Evolutionary conservation across 2,888 invertebrate genomes (phyloP), one percentile per base, ranked within the genome.

Genomic region (Pinctada fucata): DNA sequence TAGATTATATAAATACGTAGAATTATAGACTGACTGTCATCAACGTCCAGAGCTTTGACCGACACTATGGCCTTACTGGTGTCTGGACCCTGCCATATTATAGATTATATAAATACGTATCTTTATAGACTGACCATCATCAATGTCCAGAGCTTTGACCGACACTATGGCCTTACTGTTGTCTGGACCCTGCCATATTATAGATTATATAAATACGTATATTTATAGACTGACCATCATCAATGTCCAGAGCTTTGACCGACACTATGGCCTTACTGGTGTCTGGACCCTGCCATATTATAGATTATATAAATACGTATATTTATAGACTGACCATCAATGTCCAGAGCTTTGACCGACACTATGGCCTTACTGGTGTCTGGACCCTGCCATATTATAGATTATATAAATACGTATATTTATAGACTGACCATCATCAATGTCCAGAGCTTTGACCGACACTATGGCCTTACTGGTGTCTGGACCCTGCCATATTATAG

Each of bases 11-110:
- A n/a, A n/a, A n/a, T n/a, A n/a, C n/a, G n/a, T n/a, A n/a, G n/a
- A n/a, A n/a, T 31, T 31, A 31, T 31, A 31, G 1, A 48, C 82
- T 72, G 83, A 89, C 89, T 98, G 94, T 87, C 86, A 81, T 99
- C 99, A 94, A 97, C 97, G 95, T 99, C 99, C 94, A 98, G 97
- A 95, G 99, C 99, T 94, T 97, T 97, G 94, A 99, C 98, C 87
- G 97, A 97, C 93, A 98, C 97, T 16, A 92, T 87, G 72, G 98
- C 97, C 83, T 98, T 97, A 93, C 98, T 89, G 71, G 81, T 84
- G 65, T 86, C 86, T 3, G 86, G 81, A 0, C 82, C 79, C 69
- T 89, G 88, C 84, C 1, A 1, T 31, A 31, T n/a, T n/a, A n/a
- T n/a, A n/a, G n/a, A n/a, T n/a, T n/a, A n/a, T n/a, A n/a, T n/a